phyloP scores from a whole-genome alignment of 2,113 vertebrate species.

The Pardalotus punctatus region DNA sequence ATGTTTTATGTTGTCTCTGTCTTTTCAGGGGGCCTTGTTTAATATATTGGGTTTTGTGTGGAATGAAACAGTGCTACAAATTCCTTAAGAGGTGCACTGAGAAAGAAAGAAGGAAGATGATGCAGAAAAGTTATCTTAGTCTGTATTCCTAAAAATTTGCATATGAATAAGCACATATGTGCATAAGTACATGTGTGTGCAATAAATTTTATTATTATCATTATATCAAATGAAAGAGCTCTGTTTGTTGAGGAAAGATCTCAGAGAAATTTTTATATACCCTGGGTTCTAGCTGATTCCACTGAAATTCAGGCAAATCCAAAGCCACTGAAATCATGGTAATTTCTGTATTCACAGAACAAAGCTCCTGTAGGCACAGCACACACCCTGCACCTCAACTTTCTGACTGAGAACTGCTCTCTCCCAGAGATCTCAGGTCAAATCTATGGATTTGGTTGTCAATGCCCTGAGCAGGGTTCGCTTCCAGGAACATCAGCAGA shows the following conservation, averaged over 20 bases:
- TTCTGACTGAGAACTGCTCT: background rate
- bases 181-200: background rate
- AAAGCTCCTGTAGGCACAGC: background rate
- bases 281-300: background rate
- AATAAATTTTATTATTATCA: background rate
- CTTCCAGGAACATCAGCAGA: background rate
- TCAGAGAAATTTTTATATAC: background rate
- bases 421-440: background rate
- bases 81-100: background rate
- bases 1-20: constrained; percentile 28
- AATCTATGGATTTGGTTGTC: background rate
- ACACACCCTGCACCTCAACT: background rate
- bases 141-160: background rate
- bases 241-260: background rate
- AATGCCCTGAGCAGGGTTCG: background rate
- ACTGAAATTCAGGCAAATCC: background rate
- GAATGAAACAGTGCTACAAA: constrained; percentile 8
- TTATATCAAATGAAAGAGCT: background rate
- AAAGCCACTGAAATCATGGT: background rate
- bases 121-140: background rate
- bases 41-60: background rate
- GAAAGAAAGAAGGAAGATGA: background rate
- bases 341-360: background rate
- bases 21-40: background rate
- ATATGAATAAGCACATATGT: background rate